Base-by-base conservation (phyloP, 30 jellyfish, hydroid and myxozoan genomes). In the Pseudorhiza aurosa region DNA sequence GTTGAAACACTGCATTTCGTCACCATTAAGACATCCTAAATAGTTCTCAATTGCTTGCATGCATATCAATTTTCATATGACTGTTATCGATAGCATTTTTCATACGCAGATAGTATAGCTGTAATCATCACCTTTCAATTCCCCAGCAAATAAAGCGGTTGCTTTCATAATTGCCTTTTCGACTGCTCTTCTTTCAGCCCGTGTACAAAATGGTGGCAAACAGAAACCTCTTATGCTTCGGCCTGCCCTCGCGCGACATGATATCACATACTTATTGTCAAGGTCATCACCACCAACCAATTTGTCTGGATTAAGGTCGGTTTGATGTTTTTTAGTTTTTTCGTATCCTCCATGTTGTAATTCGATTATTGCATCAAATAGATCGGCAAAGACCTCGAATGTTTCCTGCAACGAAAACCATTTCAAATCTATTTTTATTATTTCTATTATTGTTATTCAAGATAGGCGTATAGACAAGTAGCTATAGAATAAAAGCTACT, bases 161-260 rank as follows among this genome's bases (percentile, higher is more conserved):
- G 75, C 94, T 19, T 49, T 53, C 10, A 67, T 53, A 31, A 70
- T 72, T 18, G 35, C 75, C 47, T 51, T 55, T 82, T 82, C 94
- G n/a, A 82, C 94, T 27, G 79, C 82, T 17, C 94, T 81, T 56
- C 94, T 39, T 39, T 82, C 94, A 19, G 94, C 87, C 4, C 94
- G 55, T 18, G 85, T 82, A 51, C 94, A 82, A 59, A 47, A 44
- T 36, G 94, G 81, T 1, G 94, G 94, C 49, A 82, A 45, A 15
- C 78, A 36, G 28, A 44, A 31, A 0, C 94, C 94, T 14, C 85
- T 37, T 4, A 82, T 70, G 63, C 87, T 67, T 18, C 94, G 81
- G 4, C 94, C 94, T 12, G 85, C 57, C 24, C 94, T 40, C 35
- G 70, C 81, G 27, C 94, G 94, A 59, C 94, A 68, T 27, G 94